phyloP scores from a whole-genome alignment of 1,140 invertebrate genomes.

The Yoshiicerus persimilis region DNA sequence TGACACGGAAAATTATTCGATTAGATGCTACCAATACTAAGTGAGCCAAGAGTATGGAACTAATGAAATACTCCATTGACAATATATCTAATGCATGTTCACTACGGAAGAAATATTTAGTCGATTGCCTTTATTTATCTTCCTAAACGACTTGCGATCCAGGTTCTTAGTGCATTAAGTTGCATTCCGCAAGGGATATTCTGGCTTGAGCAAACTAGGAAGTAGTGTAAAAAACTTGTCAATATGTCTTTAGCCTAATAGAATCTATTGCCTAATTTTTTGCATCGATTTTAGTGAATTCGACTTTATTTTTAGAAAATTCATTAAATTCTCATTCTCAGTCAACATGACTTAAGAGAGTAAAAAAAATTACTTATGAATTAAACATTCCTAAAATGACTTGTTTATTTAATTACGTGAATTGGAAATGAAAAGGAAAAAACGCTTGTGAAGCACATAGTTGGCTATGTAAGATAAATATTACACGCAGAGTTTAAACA shows the following conservation, averaged over 20 bases:
- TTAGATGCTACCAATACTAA: too few species aligned
- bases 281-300: neutral
- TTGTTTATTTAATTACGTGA: neutral
- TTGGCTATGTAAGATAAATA: neutral
- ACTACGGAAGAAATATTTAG: neutral
- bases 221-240: neutral
- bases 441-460: neutral
- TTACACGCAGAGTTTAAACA: neutral
- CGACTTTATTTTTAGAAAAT: neutral
- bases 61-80: neutral
- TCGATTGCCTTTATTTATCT: neutral
- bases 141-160: neutral
- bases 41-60: too few species aligned
- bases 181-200: too few species aligned
- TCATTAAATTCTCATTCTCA: neutral
- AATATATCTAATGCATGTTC: neutral
- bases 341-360: neutral
- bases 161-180: too few species aligned
- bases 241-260: neutral
- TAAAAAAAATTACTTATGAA: neutral
- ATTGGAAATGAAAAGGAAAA: neutral
- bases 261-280: neutral
- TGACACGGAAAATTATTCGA: too few species aligned
- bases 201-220: too few species aligned
- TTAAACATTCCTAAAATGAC: neutral